These are phyloP conservation scores for Gerris buenoi DNA, from an alignment of 1,140 invertebrate genomes.

Conservation along the genomic window DNA sequence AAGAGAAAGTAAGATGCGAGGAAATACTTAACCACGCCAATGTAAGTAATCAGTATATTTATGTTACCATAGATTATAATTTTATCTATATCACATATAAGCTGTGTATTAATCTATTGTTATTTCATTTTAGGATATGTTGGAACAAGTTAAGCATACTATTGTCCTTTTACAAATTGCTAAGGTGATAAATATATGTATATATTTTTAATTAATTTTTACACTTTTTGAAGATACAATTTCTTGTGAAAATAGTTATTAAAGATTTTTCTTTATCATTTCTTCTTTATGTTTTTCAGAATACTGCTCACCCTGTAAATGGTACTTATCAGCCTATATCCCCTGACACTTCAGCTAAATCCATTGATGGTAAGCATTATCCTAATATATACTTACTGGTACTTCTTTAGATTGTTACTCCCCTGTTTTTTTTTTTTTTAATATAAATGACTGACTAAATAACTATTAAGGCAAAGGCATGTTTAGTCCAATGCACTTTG, in stretches of 20 bases:
- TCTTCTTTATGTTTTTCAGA: conserved; percentile 39
- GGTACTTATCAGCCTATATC: conserved; percentile 48
- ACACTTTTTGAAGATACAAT: background rate
- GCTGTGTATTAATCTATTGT: no score
- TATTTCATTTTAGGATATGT: conserved; percentile 48
- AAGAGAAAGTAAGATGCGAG: conserved; percentile 31
- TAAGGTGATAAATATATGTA: no score
- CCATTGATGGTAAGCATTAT: conserved; percentile 15
- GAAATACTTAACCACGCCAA: conserved; percentile 40
- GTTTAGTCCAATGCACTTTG: no score
- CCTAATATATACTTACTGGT: no score
- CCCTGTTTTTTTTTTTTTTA: no score
- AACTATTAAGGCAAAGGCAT: no score
- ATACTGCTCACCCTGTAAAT: conserved; percentile 74
- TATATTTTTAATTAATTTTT: no score
- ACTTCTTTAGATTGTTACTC: no score
- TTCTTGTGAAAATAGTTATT: background rate
- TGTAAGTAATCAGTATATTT: no score
- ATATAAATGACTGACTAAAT: no score
- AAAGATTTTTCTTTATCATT: background rate
- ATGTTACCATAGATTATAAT: no score
- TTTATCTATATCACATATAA: no score
- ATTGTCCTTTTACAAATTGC: conserved; percentile 94
- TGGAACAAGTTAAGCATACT: conserved; percentile 90
- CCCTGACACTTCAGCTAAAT: conserved; percentile 13